A percentile compares a stretch with the other conserved stretches of the same genome.
phyloP scores from a whole-genome alignment of 2,888 invertebrate species.

The Parnassius orleans region DNA sequence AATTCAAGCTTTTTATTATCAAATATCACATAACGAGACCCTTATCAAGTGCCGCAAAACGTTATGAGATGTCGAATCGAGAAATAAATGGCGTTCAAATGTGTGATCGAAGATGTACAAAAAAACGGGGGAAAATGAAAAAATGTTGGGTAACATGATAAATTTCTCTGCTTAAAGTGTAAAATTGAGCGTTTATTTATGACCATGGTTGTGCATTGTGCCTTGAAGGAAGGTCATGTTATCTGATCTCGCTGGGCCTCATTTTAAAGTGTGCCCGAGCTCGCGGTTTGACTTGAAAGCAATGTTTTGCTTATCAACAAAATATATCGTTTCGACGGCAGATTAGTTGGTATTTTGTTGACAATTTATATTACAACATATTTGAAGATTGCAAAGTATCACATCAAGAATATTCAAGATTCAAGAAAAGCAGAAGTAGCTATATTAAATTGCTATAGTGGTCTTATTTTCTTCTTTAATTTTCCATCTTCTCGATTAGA shows the following conservation, averaged over 20 bases:
- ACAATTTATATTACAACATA: not conserved
- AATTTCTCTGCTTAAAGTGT: slow-evolving; percentile 67
- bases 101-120: slow-evolving; percentile 78
- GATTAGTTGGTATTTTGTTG: slow-evolving; percentile 15
- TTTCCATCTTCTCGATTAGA: no score
- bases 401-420: no score
- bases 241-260: slow-evolving; percentile 65
- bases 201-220: slow-evolving; percentile 61
- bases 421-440: no score
- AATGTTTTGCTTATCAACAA: slow-evolving; percentile 36
- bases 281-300: slow-evolving; percentile 51
- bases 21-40: slow-evolving; percentile 70
- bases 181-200: slow-evolving; percentile 77
- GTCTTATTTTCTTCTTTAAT: no score
- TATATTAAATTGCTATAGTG: no score
- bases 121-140: slow-evolving; percentile 61
- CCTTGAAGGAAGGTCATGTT: slow-evolving; percentile 53
- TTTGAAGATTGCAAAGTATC: no score
- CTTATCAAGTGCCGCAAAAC: slow-evolving; percentile 66
- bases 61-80: slow-evolving; percentile 64
- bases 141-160: slow-evolving; percentile 74
- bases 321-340: slow-evolving; percentile 25
- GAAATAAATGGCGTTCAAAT: slow-evolving; percentile 77
- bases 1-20: slow-evolving; percentile 72
- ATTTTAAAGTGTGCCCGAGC: slow-evolving; percentile 56